phyloP scores from a whole-genome alignment of 2,797 vertebrate genomes.

The Cottoperca gobio region DNA sequence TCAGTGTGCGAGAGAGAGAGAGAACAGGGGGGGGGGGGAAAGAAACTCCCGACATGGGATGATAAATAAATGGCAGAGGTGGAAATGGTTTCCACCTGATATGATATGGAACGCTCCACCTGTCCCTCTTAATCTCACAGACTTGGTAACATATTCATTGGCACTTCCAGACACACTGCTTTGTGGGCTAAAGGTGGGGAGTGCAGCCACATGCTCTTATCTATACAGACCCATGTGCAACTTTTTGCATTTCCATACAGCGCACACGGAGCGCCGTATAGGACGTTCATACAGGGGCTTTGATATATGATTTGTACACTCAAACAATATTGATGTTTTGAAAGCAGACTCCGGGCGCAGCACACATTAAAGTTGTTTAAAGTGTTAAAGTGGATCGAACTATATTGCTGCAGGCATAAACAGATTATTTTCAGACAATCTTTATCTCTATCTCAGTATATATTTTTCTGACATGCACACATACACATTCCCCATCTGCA shows the following conservation, averaged over 20 bases:
- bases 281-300: background rate
- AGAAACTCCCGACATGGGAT: constrained; percentile 66
- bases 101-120: constrained; percentile 75
- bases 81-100: constrained; percentile 80
- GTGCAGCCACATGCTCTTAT: constrained; percentile 57
- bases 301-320: constrained; percentile 1
- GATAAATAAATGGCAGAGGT: constrained; percentile 80
- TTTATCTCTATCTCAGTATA: background rate
- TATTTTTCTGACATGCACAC: constrained; percentile 17
- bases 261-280: background rate
- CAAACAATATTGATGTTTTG: constrained; percentile 10
- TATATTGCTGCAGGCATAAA: background rate
- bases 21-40: constrained; percentile 3
- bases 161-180: constrained; percentile 68
- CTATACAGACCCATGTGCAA: constrained; percentile 54
- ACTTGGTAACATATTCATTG: constrained; percentile 77
- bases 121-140: constrained; percentile 80
- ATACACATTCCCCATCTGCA: constrained; percentile 27
- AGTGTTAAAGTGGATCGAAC: constrained; percentile 1
- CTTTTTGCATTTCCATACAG: constrained; percentile 50
- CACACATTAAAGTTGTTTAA: background rate
- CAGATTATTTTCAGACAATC: constrained; percentile 9
- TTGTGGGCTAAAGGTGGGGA: constrained; percentile 65
- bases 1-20: constrained; percentile 56
- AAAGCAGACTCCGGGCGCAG: background rate